Conservation (phyloP, 2,797 vertebrate species). For the Phalanger gymnotis region DNA sequence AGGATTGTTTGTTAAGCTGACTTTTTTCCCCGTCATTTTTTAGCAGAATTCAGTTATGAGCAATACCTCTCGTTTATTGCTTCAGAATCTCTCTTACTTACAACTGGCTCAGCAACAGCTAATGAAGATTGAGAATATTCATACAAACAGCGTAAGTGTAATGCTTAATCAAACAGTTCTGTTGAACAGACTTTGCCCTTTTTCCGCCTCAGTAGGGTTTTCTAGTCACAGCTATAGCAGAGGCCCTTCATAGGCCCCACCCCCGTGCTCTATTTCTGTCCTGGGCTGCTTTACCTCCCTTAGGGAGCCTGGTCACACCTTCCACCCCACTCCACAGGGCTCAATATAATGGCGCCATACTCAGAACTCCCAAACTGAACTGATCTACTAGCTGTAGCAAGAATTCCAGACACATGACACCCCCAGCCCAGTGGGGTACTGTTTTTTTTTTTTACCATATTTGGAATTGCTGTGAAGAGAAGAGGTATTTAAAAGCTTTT, state of each 20-base stretch:
- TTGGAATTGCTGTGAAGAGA: not conserved
- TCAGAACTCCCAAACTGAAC: not conserved
- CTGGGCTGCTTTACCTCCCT: not conserved
- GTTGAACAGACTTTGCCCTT: not conserved
- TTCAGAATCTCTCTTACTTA: slow-evolving; percentile 94
- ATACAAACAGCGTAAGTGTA: slow-evolving; percentile 91
- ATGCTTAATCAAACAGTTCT: not conserved
- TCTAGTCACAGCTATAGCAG: not conserved
- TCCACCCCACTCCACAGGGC: not conserved
- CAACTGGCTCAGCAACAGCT: slow-evolving; percentile 94
- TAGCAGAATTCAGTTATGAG: slow-evolving; percentile 80
- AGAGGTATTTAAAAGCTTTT: slow-evolving; percentile 4
- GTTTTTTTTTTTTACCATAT: not conserved
- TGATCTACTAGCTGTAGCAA: not conserved
- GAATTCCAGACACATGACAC: not conserved
- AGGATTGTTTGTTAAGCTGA: slow-evolving; percentile 31
- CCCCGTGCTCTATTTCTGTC: not conserved
- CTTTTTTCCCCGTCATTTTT: slow-evolving; percentile 43
- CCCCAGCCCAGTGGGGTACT: not conserved
- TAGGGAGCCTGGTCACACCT: not conserved
- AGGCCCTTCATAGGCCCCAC: not conserved
- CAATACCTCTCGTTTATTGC: slow-evolving; percentile 85
- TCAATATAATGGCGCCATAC: not conserved
- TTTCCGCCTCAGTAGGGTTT: not conserved
- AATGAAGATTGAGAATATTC: slow-evolving; percentile 93